Conservation (phyloP, 2,888 invertebrate genomes). For the Horisme vitalbata region DNA sequence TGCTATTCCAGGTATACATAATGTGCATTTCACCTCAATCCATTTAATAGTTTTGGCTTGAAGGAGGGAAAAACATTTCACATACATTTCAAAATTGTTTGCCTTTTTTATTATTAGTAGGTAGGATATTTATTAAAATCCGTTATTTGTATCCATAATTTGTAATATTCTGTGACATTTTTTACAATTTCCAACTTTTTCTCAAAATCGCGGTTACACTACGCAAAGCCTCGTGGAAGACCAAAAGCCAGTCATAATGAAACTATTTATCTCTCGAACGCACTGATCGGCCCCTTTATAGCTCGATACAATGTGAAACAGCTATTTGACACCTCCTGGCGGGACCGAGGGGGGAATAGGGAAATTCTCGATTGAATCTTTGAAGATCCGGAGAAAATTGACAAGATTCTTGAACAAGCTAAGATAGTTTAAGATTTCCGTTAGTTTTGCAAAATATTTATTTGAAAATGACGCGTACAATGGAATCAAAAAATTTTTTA, state of each 20-base stretch:
- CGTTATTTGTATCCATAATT: too few species aligned
- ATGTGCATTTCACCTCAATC: too few species aligned
- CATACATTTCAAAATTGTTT: too few species aligned
- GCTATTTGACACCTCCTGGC: slow-evolving; percentile 18
- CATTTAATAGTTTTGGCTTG: too few species aligned
- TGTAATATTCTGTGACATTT: neutral
- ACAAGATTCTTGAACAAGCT: neutral
- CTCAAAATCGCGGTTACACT: slow-evolving; percentile 41
- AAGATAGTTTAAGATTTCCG: too few species aligned
- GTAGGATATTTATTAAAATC: too few species aligned
- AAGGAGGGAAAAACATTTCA: too few species aligned
- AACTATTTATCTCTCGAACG: slow-evolving; percentile 74
- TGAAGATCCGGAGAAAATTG: neutral
- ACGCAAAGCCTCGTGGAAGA: slow-evolving; percentile 49
- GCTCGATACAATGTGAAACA: slow-evolving; percentile 49
- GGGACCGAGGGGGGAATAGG: neutral
- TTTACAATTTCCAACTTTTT: neutral
- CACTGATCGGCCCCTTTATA: slow-evolving; percentile 55
- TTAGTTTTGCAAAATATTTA: too few species aligned
- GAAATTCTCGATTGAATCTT: slow-evolving; percentile 9
- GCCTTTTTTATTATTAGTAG: too few species aligned
- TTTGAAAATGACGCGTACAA: too few species aligned
- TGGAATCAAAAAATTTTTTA: too few species aligned
- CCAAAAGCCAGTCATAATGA: slow-evolving; percentile 72
- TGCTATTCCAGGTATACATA: too few species aligned